Percentiles rank a stretch among this genome's conserved stretches.
phyloP scores from a whole-genome alignment of 2,113 vertebrate genomes.

The Microtus richardsoni region DNA sequence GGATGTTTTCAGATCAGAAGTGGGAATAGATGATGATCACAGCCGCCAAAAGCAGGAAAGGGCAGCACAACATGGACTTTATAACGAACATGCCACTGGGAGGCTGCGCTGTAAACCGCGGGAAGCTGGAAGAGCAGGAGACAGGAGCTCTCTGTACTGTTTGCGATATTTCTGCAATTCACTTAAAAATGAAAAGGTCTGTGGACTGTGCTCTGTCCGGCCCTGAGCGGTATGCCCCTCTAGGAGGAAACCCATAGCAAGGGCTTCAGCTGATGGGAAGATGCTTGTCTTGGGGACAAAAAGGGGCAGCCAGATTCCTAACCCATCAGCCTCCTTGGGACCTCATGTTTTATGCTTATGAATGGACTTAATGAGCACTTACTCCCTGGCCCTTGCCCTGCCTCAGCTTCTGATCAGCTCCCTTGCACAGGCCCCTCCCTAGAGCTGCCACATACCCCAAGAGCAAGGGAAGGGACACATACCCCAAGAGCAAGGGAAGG shows the following conservation, averaged over 20 bases:
- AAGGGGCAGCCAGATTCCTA: background rate
- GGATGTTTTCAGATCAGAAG: background rate
- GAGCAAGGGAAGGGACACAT: conserved; percentile 24
- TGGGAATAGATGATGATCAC: background rate
- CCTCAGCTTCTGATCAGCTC: background rate
- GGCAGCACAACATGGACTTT: background rate
- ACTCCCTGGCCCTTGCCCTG: background rate
- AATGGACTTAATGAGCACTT: background rate
- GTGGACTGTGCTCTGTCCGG: too few relatives aligned
- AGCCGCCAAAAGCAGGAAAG: background rate
- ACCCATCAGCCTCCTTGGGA: background rate
- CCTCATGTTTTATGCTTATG: background rate
- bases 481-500: conserved; percentile 80
- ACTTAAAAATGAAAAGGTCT: background rate
- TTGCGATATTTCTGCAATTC: background rate
- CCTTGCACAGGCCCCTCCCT: background rate
- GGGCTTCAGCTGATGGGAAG: background rate
- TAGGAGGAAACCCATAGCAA: background rate
- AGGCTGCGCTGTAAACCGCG: background rate
- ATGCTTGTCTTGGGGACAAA: background rate
- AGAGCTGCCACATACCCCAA: background rate
- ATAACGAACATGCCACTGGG: too few relatives aligned
- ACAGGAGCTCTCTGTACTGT: background rate
- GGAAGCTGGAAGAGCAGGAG: background rate
- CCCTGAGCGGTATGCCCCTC: background rate